Evolutionary conservation across 2,113 vertebrate species (phyloP).

Genomic region (Hippocampus mohnikei): DNA sequence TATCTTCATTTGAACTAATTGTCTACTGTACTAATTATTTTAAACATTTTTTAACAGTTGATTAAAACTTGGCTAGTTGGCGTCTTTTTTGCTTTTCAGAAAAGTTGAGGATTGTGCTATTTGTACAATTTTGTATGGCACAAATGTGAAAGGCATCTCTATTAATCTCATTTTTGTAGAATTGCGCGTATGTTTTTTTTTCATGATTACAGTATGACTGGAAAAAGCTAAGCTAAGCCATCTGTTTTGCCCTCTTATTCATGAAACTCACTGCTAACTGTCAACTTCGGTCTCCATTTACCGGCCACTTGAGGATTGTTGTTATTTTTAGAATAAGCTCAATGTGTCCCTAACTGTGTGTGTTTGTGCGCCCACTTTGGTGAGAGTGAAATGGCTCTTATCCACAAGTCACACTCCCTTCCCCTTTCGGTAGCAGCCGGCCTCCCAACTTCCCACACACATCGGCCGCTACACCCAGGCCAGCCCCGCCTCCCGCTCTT

Average conservation of each 20-base stretch:
- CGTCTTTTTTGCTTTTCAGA: not conserved
- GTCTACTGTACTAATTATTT: no score
- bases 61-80: no score
- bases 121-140: not conserved
- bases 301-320: conserved; percentile 4
- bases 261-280: not conserved
- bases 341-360: conserved; percentile 12
- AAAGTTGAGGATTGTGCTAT: not conserved
- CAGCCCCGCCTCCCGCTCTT: conserved; percentile 20
- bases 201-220: not conserved
- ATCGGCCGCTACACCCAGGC: conserved; percentile 28
- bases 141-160: not conserved
- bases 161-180: not conserved
- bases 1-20: no score
- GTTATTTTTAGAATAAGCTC: conserved; percentile 1
- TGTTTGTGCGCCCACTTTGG: not conserved
- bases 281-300: not conserved
- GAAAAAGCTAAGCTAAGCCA: not conserved
- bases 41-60: no score
- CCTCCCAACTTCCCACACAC: conserved; percentile 28
- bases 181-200: not conserved
- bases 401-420: conserved; percentile 59
- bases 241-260: not conserved
- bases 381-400: conserved; percentile 49
- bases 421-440: conserved; percentile 45